Conservation (phyloP, 2,888 invertebrate genomes). For the Lasioglossum calceatum region DNA sequence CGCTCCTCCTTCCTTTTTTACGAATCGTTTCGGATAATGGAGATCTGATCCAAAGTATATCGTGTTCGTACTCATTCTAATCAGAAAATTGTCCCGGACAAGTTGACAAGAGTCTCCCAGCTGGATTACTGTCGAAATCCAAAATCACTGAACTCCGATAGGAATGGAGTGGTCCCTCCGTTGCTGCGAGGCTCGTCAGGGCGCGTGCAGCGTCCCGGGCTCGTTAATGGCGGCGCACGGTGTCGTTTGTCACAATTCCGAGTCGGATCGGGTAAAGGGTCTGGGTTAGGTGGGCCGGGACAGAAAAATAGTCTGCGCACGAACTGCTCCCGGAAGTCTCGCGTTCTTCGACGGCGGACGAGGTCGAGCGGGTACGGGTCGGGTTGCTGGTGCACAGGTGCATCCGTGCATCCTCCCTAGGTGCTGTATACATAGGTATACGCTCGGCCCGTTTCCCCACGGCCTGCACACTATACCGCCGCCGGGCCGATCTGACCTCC, state of each 20-base stretch:
- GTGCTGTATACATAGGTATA: constrained; percentile 21
- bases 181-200: not conserved
- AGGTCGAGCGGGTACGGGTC: constrained; percentile 53
- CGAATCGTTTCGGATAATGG: not conserved
- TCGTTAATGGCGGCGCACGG: constrained; percentile 43
- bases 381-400: constrained; percentile 69
- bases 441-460: constrained; percentile 65
- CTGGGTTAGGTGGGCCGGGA: constrained; percentile 18
- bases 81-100: not conserved
- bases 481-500: constrained; percentile 76
- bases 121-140: not conserved
- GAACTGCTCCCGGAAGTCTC: constrained; percentile 66
- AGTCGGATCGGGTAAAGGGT: constrained; percentile 44
- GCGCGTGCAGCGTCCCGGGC: constrained; percentile 43
- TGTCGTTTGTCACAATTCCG: constrained; percentile 57
- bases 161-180: not conserved
- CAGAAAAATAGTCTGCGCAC: constrained; percentile 50
- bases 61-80: not conserved
- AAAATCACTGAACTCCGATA: not conserved
- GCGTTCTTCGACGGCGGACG: constrained; percentile 56
- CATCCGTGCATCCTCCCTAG: constrained; percentile 66
- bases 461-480: constrained; percentile 52
- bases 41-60: not conserved
- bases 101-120: not conserved
- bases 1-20: too few species aligned